Evolutionary conservation across 64 coral and sea anemone species (phyloP).

Genomic region (Trachythela sp.): DNA sequence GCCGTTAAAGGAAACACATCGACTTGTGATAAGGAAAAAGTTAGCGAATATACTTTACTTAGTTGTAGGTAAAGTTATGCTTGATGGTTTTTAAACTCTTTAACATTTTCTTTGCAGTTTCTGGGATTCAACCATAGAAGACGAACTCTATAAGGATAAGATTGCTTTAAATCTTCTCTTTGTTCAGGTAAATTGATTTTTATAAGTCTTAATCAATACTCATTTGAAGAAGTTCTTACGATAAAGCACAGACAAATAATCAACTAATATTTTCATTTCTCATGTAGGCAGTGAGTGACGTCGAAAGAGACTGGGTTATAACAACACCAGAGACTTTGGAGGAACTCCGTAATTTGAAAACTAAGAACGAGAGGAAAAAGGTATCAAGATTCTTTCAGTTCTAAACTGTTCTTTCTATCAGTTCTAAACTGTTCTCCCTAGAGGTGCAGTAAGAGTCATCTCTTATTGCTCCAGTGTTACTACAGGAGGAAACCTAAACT

Average conservation of each 20-base stretch:
- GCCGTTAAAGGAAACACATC: constrained; percentile 50
- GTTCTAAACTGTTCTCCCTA: too few relatives aligned
- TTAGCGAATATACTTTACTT: not conserved
- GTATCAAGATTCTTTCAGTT: too few relatives aligned
- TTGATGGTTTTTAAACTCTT: too few relatives aligned
- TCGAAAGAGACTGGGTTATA: constrained; percentile 81
- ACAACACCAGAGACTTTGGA: constrained; percentile 74
- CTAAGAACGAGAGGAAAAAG: constrained; percentile 56
- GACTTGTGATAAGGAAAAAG: constrained; percentile 91
- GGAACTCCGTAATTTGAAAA: constrained; percentile 63
- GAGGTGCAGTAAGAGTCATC: too few relatives aligned
- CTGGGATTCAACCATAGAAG: constrained; percentile 80
- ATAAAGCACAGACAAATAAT: too few relatives aligned
- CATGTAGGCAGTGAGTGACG: constrained; percentile 72
- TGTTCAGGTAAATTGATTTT: constrained; percentile 61
- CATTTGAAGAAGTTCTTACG: too few relatives aligned
- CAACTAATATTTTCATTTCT: not conserved
- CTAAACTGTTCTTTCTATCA: too few relatives aligned
- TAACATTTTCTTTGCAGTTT: constrained; percentile 52
- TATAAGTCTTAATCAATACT: too few relatives aligned
- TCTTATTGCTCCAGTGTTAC: too few relatives aligned
- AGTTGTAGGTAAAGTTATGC: too few relatives aligned
- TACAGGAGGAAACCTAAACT: too few relatives aligned
- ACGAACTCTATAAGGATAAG: constrained; percentile 58
- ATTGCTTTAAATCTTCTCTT: constrained; percentile 90